Percentiles rank a stretch among this genome's conserved stretches.
Conservation (phyloP, 2,888 invertebrate species). For the Heliconius hortense region DNA sequence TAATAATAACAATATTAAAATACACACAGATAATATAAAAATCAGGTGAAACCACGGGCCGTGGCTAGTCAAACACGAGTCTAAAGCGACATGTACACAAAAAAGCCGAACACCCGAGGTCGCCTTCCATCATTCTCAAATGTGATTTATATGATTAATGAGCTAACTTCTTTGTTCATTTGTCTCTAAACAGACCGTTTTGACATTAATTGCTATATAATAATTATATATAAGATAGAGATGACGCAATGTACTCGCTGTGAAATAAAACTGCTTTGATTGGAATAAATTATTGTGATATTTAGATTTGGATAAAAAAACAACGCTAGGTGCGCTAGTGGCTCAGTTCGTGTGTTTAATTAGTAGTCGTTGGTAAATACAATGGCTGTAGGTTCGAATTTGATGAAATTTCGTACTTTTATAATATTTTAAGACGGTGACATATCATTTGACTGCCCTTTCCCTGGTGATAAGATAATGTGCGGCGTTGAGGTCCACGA, state of each 20-base stretch:
- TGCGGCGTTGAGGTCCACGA: too few species aligned
- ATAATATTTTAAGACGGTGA: too few species aligned
- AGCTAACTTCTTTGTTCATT: slow-evolving; percentile 60
- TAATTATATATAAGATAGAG: slow-evolving; percentile 46
- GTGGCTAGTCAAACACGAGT: slow-evolving; percentile 5
- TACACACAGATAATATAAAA: not conserved
- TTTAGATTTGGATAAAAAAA: not conserved
- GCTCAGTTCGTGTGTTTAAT: not conserved
- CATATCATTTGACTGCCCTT: too few species aligned
- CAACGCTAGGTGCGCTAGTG: not conserved
- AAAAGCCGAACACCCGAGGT: slow-evolving; percentile 39
- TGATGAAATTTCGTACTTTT: too few species aligned
- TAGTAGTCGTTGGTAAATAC: not conserved
- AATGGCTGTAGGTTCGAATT: not conserved
- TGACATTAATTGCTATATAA: slow-evolving; percentile 68
- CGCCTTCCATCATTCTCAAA: slow-evolving; percentile 39
- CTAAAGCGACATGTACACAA: slow-evolving; percentile 23
- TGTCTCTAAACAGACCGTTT: slow-evolving; percentile 61
- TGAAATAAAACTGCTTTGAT: slow-evolving; percentile 14
- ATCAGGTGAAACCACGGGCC: not conserved
- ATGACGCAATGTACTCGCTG: slow-evolving; percentile 27
- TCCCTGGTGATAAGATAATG: too few species aligned
- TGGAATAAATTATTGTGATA: slow-evolving; percentile 8
- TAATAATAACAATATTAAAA: not conserved
- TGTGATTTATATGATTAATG: slow-evolving; percentile 74